Percentiles rank a stretch among this genome's conserved stretches.
phyloP scores from a whole-genome alignment of 2,797 vertebrate species.

The Phoeniculus purpureus region DNA sequence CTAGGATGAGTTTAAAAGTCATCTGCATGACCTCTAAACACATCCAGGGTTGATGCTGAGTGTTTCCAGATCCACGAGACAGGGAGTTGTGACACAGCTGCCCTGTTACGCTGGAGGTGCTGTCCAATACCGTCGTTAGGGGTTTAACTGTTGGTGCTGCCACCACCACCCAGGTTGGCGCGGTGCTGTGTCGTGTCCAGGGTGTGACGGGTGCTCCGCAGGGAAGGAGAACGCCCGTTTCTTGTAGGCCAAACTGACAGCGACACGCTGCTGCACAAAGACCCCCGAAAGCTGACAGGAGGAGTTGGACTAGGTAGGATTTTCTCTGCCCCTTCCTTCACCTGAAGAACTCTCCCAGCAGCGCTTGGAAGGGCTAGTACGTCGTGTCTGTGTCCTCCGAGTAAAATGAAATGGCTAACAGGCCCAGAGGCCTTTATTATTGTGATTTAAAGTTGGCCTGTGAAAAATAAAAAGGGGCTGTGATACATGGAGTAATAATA shows the following conservation, averaged over 20 bases:
- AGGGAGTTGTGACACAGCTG: background rate
- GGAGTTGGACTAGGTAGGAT: background rate
- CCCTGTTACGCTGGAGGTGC: background rate
- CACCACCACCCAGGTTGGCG: background rate
- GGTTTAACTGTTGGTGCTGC: background rate
- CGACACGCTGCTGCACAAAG: background rate
- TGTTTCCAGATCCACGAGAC: background rate
- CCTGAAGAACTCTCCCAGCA: background rate
- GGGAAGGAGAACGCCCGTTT: background rate
- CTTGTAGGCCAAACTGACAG: background rate
- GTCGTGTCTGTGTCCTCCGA: background rate
- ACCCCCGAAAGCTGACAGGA: background rate
- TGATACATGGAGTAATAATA: too few species aligned
- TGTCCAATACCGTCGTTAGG: background rate
- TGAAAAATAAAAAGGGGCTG: background rate
- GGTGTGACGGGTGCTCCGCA: background rate
- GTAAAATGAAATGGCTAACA: background rate
- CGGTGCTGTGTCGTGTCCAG: accelerated
- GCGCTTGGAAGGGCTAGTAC: background rate
- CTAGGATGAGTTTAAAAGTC: too few species aligned
- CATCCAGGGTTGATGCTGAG: too few species aligned
- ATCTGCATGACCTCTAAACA: too few species aligned
- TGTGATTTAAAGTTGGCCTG: background rate
- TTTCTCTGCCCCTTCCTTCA: background rate
- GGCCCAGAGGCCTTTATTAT: constrained; percentile 11